Conservation (phyloP, 1,140 invertebrate genomes). For the Drosophila truncata region DNA sequence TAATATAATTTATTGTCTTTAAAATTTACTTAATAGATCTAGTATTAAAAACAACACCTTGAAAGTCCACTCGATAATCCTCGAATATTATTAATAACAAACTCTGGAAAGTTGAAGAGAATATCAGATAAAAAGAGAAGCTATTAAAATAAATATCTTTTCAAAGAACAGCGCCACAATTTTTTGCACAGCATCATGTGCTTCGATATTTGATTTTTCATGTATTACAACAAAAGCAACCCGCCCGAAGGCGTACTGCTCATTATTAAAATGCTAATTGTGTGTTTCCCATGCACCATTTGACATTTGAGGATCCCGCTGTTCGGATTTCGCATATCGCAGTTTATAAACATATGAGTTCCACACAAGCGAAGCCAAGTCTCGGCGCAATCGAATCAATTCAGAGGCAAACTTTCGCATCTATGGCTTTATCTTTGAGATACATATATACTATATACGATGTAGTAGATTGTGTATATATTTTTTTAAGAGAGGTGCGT, state of each 20-base stretch:
- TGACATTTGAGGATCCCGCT: constrained; percentile 29
- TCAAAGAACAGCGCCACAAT: constrained; percentile 2
- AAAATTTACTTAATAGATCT: background rate
- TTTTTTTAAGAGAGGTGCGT: constrained; percentile 28
- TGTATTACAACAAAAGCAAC: constrained; percentile 18
- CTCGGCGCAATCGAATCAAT: constrained; percentile 3
- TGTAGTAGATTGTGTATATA: constrained; percentile 3
- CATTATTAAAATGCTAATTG: constrained; percentile 38
- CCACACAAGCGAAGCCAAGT: constrained; percentile 8
- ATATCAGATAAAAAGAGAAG: background rate
- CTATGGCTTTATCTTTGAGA: constrained; percentile 4
- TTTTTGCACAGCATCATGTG: background rate
- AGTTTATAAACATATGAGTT: constrained; percentile 28
- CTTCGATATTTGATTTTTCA: constrained; percentile 15
- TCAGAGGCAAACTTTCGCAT: constrained; percentile 27
- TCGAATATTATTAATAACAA: constrained; percentile 2
- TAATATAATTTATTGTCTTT: background rate
- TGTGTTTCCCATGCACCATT: constrained; percentile 42
- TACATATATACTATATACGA: constrained; percentile 9
- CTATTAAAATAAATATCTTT: constrained; percentile 6
- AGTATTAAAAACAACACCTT: background rate
- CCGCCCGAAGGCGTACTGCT: background rate
- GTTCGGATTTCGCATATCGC: constrained; percentile 12
- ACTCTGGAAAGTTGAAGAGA: background rate
- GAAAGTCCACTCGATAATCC: background rate